Percentiles rank a stretch among this genome's conserved stretches.
phyloP scores from a whole-genome alignment of 1,140 invertebrate species.

The Pissodes strobi region DNA sequence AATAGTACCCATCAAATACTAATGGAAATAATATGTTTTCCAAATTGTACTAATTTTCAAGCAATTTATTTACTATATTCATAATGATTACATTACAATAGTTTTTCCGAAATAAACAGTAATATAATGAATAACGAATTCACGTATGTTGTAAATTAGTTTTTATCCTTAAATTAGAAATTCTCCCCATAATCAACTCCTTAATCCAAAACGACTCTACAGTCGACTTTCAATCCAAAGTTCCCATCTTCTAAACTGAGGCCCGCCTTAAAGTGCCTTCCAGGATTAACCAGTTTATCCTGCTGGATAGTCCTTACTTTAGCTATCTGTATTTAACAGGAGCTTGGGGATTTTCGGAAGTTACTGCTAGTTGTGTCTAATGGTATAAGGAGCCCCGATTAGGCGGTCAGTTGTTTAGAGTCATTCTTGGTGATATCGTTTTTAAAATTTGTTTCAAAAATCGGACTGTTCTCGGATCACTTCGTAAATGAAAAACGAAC shows the following conservation, averaged over 20 bases:
- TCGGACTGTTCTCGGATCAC: too few species aligned
- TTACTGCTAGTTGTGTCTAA: constrained; percentile 16
- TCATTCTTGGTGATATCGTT: too few species aligned
- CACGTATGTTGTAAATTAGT: too few species aligned
- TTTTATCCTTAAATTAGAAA: constrained; percentile 17
- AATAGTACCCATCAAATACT: too few species aligned
- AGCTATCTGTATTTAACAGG: constrained; percentile 54
- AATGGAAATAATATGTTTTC: too few species aligned
- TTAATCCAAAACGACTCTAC: constrained; percentile 22
- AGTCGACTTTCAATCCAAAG: constrained; percentile 31
- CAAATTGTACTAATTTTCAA: too few species aligned
- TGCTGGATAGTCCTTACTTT: constrained; percentile 49
- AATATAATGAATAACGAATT: too few species aligned
- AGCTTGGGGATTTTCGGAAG: constrained; percentile 46
- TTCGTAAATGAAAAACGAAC: too few species aligned
- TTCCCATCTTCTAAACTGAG: constrained; percentile 26
- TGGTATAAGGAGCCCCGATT: background rate
- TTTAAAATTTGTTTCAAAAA: too few species aligned
- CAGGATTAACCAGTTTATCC: constrained; percentile 50
- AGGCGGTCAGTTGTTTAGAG: background rate
- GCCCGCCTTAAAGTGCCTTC: constrained; percentile 36
- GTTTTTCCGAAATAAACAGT: too few species aligned
- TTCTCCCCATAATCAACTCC: constrained; percentile 20
- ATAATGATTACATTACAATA: too few species aligned
- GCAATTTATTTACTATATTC: too few species aligned